Percentiles rank a stretch among this genome's conserved stretches.
Evolutionary conservation across 1,140 invertebrate species (phyloP).

Genomic region (Himalopsyche phryganea): DNA sequence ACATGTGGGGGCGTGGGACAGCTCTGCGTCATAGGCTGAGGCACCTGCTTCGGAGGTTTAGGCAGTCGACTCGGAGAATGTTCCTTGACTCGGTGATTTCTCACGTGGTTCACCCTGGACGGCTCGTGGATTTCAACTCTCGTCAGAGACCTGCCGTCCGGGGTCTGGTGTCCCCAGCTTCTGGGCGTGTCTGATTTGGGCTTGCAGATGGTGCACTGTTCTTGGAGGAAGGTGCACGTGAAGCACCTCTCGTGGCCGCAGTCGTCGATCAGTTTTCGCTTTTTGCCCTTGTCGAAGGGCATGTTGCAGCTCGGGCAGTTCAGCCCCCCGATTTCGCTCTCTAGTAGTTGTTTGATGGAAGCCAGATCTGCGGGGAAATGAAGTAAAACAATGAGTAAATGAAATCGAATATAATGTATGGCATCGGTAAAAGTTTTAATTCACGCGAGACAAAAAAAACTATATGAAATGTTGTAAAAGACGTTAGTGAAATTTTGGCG

Average conservation of each 20-base stretch:
- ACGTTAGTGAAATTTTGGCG: too few species aligned
- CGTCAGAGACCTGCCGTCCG: constrained; percentile 31
- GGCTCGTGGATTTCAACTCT: constrained; percentile 33
- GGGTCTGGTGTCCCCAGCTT: constrained; percentile 49
- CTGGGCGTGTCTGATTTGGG: constrained; percentile 48
- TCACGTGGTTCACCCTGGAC: constrained; percentile 9
- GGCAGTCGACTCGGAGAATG: constrained; percentile 35
- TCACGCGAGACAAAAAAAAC: too few species aligned
- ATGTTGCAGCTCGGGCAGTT: constrained; percentile 81
- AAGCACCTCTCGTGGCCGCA: constrained; percentile 94
- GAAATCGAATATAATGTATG: too few species aligned
- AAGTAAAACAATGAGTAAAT: constrained; percentile 9
- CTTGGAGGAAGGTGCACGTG: constrained; percentile 87
- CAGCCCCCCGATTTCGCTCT: constrained; percentile 50
- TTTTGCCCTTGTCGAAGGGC: constrained; percentile 93
- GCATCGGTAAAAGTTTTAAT: too few species aligned
- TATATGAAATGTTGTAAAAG: too few species aligned
- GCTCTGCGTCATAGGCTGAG: constrained; percentile 55
- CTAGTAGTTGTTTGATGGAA: constrained; percentile 28
- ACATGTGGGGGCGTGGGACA: constrained; percentile 77
- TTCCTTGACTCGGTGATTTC: constrained; percentile 39
- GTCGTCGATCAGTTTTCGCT: constrained; percentile 87
- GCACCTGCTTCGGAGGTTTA: constrained; percentile 46
- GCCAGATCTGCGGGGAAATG: constrained; percentile 29
- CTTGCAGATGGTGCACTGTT: constrained; percentile 83